phyloP scores from a whole-genome alignment of 2,888 invertebrate species.

The Sylvicola cinctus region DNA sequence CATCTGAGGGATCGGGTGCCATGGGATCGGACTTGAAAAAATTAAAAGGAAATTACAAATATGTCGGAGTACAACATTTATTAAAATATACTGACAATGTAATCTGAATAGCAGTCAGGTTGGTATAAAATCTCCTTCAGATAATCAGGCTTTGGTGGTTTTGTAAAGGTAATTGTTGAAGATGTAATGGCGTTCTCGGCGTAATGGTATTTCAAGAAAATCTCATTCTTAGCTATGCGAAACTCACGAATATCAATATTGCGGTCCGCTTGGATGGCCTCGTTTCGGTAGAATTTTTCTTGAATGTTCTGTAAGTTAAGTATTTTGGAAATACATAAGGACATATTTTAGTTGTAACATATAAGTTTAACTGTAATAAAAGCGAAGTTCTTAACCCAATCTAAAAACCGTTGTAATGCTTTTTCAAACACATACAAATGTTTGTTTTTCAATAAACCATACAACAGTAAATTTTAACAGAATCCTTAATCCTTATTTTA shows the following conservation, averaged over 20 bases:
- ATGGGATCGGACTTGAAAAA: constrained; percentile 36
- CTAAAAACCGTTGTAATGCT: neutral
- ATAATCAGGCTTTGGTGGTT: constrained; percentile 48
- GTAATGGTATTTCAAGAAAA: constrained; percentile 23
- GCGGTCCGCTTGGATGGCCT: constrained; percentile 29
- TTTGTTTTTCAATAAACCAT: too few species aligned
- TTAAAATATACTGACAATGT: neutral
- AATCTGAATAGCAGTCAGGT: neutral
- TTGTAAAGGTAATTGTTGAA: constrained; percentile 37
- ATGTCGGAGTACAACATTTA: too few species aligned
- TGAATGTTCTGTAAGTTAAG: constrained; percentile 27
- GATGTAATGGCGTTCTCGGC: constrained; percentile 20
- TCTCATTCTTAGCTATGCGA: constrained; percentile 31
- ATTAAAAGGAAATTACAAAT: neutral
- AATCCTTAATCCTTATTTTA: too few species aligned
- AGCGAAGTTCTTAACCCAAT: neutral
- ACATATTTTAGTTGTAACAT: neutral
- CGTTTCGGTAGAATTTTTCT: constrained; percentile 41
- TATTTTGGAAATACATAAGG: too few species aligned
- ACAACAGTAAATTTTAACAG: too few species aligned
- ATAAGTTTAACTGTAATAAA: neutral
- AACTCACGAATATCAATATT: constrained; percentile 48
- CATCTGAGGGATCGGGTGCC: constrained; percentile 33
- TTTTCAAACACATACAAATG: too few species aligned
- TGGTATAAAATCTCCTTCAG: constrained; percentile 35